These are phyloP conservation scores for Speoplatyrhinus poulsoni DNA, from an alignment of 2,113 vertebrate species.

Conservation along the genomic window DNA sequence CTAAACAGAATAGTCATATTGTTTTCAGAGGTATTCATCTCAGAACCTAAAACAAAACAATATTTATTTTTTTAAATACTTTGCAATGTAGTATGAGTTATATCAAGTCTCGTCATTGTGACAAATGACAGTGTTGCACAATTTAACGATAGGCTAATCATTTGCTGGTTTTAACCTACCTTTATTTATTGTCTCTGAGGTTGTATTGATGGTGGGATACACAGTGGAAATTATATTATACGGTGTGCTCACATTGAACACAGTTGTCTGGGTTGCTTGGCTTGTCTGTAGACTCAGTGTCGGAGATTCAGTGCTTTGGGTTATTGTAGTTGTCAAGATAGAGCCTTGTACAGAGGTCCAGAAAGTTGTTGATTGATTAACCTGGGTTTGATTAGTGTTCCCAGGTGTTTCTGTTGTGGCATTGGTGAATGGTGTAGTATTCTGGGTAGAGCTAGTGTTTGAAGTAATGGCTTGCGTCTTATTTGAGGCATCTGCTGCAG, in stretches of 20 bases:
- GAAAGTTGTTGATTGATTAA: constrained; percentile 16
- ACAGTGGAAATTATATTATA: constrained; percentile 12
- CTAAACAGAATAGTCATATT: constrained; percentile 74
- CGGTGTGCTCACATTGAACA: constrained; percentile 8
- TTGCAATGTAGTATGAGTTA: neutral
- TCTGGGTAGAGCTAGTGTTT: neutral
- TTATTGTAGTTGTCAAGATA: constrained; percentile 2
- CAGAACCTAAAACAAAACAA: constrained; percentile 24
- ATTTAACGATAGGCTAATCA: neutral
- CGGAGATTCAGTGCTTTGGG: constrained; percentile 1
- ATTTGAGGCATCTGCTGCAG: constrained; percentile 3
- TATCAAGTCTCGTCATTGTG: too few species aligned
- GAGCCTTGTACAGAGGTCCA: constrained; percentile 15
- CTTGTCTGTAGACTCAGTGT: constrained; percentile 13
- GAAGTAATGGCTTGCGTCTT: neutral
- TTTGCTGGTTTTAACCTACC: constrained; percentile 21
- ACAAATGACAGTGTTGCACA: neutral
- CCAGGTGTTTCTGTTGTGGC: neutral
- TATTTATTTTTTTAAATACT: neutral
- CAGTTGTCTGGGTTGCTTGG: constrained; percentile 13
- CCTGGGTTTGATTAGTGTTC: constrained; percentile 28
- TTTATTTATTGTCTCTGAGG: constrained; percentile 3
- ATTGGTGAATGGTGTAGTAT: neutral
- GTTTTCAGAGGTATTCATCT: constrained; percentile 63
- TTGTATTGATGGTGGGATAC: constrained; percentile 21